Percentiles rank a stretch among this genome's conserved stretches.
Conservation (phyloP, 2,113 vertebrate species). For the Triplophysa tibetana region DNA sequence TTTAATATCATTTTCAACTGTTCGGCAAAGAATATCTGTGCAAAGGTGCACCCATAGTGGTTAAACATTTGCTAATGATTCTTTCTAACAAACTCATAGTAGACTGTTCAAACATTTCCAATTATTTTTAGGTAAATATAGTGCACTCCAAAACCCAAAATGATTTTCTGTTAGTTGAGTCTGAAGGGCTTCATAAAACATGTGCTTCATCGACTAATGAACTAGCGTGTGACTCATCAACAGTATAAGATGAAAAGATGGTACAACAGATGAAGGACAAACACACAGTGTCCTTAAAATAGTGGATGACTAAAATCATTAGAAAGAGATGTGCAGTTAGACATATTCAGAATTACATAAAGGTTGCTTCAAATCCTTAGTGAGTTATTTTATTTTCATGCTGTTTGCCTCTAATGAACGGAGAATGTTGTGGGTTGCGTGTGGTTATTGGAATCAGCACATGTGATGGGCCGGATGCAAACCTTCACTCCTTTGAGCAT, state of each 20-base stretch:
- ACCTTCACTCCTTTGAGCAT: background rate
- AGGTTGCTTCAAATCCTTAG: background rate
- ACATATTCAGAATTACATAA: conserved; percentile 50
- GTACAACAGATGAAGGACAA: conserved; percentile 47
- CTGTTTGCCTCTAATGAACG: background rate
- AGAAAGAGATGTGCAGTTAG: conserved; percentile 22
- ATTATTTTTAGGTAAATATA: background rate
- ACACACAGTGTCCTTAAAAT: conserved; percentile 33
- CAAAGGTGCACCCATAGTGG: too few species aligned
- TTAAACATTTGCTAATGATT: background rate
- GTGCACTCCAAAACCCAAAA: background rate
- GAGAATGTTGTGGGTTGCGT: background rate
- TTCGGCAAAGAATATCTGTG: background rate
- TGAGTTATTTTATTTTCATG: background rate
- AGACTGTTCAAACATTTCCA: background rate
- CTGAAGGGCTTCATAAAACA: conserved; percentile 17
- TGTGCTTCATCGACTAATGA: conserved; percentile 9
- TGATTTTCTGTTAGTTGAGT: conserved; percentile 14
- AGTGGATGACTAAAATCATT: conserved; percentile 41
- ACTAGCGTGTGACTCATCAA: conserved; percentile 42
- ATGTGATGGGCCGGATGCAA: background rate
- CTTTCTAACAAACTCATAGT: background rate
- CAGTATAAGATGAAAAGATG: conserved; percentile 10
- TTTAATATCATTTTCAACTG: background rate
- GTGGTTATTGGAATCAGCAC: background rate